These are phyloP conservation scores for Zaprionus capensis DNA, from an alignment of 1,140 invertebrate species.

Conservation along the genomic window DNA sequence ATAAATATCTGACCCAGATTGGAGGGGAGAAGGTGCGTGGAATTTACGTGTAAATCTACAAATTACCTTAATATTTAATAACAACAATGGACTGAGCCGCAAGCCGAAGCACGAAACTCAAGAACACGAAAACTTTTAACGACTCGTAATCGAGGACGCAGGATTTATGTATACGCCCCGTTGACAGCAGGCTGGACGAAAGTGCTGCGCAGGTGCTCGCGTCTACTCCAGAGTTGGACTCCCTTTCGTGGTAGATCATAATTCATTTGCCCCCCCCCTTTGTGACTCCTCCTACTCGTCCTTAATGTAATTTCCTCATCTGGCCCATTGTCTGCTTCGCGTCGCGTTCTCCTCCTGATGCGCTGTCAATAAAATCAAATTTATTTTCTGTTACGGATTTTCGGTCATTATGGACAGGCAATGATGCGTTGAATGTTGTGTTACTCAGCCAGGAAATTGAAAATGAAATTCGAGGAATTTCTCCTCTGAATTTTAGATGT, in stretches of 20 bases:
- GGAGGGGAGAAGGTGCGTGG: conserved; percentile 29
- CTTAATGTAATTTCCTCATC: conserved; percentile 68
- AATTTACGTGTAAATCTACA: conserved; percentile 75
- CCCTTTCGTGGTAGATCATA: conserved; percentile 56
- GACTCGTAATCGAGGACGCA: conserved; percentile 37
- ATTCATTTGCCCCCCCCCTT: conserved; percentile 53
- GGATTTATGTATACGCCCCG: conserved; percentile 63
- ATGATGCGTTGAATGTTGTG: conserved; percentile 22
- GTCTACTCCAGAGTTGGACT: neutral
- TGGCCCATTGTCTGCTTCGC: conserved; percentile 52
- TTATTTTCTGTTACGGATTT: conserved; percentile 73
- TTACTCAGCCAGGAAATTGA: conserved; percentile 71
- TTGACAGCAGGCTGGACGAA: conserved; percentile 47
- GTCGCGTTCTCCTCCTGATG: conserved; percentile 35
- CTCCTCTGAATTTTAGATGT: too few relatives aligned
- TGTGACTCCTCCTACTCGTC: neutral
- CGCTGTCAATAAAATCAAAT: conserved; percentile 80
- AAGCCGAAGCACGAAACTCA: neutral
- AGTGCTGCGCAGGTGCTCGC: conserved; percentile 44
- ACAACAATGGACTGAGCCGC: conserved; percentile 44
- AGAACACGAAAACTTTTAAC: conserved; percentile 49
- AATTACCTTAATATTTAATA: conserved; percentile 82
- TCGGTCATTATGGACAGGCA: conserved; percentile 62
- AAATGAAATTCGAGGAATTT: conserved; percentile 33
- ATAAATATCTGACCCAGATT: conserved; percentile 72